A percentile compares a stretch with the other conserved stretches of the same genome.
Evolutionary conservation across 2,113 vertebrate species (phyloP).

Genomic region (human): GRCh38 chr1:186487001-186487500

Average conservation of each 20-base stretch:
- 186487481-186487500: conserved; percentile 13
- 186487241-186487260: conserved; percentile 61
- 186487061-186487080: background rate
- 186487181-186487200: background rate
- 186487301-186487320: conserved; percentile 77
- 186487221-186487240: conserved; percentile 21
- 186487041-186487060: background rate
- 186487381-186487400: conserved; percentile 71
- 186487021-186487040: background rate
- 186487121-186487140: background rate
- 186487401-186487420: conserved; percentile 62
- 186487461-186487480: background rate
- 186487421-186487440: conserved; percentile 45
- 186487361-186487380: conserved; percentile 72
- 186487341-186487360: conserved; percentile 65
- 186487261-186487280: conserved; percentile 47
- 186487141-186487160: background rate
- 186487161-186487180: background rate
- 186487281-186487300: conserved; percentile 73
- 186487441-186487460: conserved; percentile 62
- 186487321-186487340: conserved; percentile 59
- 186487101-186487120: background rate
- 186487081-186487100: background rate
- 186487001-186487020: background rate
- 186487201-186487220: background rate